Evolutionary conservation across 2,113 vertebrate species (phyloP).

Genomic region (Sarotherodon lohbergeri): DNA sequence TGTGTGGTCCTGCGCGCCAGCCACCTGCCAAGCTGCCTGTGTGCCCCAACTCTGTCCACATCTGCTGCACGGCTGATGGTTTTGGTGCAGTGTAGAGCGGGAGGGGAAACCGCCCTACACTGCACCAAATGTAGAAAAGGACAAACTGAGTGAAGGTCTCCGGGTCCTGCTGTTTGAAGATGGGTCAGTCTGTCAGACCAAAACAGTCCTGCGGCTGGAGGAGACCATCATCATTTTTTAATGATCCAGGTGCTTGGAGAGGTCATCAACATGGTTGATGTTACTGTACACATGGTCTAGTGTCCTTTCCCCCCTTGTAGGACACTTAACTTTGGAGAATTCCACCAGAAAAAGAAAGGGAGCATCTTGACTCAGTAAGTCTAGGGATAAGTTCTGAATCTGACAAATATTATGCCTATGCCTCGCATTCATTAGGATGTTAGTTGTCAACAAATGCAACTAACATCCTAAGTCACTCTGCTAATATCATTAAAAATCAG

Average conservation of each 20-base stretch:
- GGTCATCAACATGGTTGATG: neutral
- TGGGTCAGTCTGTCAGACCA: neutral
- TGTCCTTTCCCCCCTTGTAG: neutral
- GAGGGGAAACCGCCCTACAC: neutral
- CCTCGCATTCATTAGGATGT: neutral
- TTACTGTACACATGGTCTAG: neutral
- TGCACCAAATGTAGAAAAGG: neutral
- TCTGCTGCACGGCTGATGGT: neutral
- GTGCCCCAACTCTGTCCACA: neutral
- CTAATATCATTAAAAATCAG: neutral
- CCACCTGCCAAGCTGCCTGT: neutral
- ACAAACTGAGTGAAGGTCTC: neutral
- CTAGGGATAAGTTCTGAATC: neutral
- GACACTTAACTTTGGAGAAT: neutral
- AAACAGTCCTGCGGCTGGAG: neutral
- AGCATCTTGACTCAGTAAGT: neutral
- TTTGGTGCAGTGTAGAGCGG: neutral
- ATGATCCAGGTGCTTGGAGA: neutral
- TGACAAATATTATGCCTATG: neutral
- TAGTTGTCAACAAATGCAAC: neutral
- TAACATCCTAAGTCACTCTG: neutral
- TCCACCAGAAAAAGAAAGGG: neutral
- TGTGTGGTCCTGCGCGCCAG: fast-evolving
- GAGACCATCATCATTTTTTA: neutral
- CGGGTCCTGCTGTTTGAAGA: neutral